Conservation (phyloP, 2,888 invertebrate genomes). For the Pandemis heparana region DNA sequence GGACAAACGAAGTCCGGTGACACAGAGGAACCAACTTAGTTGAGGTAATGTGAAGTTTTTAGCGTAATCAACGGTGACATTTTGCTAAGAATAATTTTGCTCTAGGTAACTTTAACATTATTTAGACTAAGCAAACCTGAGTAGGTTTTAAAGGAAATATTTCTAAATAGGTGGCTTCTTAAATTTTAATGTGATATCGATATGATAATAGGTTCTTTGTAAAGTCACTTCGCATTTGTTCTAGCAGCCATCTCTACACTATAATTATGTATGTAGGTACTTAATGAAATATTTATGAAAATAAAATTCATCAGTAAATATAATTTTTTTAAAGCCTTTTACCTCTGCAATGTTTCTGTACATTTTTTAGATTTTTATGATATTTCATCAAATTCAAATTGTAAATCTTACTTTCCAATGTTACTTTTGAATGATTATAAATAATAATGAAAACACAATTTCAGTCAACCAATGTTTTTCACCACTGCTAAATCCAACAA, state of each 20-base stretch:
- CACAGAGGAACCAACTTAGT: constrained; percentile 73
- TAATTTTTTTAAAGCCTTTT: too few species aligned
- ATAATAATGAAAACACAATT: neutral
- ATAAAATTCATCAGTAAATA: too few species aligned
- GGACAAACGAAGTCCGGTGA: constrained; percentile 74
- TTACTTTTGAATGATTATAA: neutral
- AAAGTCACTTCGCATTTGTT: neutral
- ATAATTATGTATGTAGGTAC: too few species aligned
- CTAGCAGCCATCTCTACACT: neutral
- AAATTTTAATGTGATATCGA: constrained; percentile 2
- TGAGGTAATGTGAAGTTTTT: constrained; percentile 28
- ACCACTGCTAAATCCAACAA: constrained; percentile 1
- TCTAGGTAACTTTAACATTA: constrained; percentile 5
- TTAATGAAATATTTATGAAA: too few species aligned
- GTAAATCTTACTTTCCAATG: neutral
- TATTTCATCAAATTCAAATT: too few species aligned
- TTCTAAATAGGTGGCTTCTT: constrained; percentile 6
- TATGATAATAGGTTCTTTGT: neutral
- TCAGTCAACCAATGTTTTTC: neutral
- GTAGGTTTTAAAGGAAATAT: neutral
- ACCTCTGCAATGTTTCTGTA: too few species aligned
- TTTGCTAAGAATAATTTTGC: constrained; percentile 10
- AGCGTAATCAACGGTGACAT: neutral
- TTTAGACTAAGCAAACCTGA: neutral
- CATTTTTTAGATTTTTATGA: too few species aligned